Evolutionary conservation across 2,888 invertebrate species (phyloP).

Genomic region (Hypolimnas misippus): DNA sequence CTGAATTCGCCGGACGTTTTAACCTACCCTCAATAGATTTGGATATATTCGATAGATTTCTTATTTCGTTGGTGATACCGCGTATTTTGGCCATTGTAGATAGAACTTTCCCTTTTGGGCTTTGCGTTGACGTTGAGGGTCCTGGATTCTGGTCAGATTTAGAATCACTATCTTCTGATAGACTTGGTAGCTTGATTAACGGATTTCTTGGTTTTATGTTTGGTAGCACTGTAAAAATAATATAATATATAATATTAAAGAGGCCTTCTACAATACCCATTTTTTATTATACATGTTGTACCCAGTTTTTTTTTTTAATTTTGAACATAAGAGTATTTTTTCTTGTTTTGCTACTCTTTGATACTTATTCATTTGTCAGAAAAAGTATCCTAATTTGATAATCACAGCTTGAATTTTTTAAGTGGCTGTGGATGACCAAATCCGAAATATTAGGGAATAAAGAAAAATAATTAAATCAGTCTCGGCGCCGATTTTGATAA

Average conservation of each 20-base stretch:
- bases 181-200: constrained; percentile 66
- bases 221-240: constrained; percentile 60
- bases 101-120: constrained; percentile 49
- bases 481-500: no score
- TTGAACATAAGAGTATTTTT: no score
- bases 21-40: constrained; percentile 54
- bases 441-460: no score
- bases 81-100: constrained; percentile 60
- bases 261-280: not conserved
- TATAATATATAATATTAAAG: not conserved
- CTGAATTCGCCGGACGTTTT: constrained; percentile 51
- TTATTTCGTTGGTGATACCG: constrained; percentile 65
- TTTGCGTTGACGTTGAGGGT: constrained; percentile 49
- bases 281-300: no score
- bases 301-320: no score
- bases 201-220: constrained; percentile 77
- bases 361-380: no score
- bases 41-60: constrained; percentile 56
- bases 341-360: no score
- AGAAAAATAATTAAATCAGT: no score
- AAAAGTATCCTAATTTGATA: no score
- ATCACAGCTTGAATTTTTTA: no score
- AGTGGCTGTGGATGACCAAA: no score
- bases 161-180: constrained; percentile 54
- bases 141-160: constrained; percentile 53